phyloP scores from a whole-genome alignment of 2,113 vertebrate species.

The Otocyon megalotis region DNA sequence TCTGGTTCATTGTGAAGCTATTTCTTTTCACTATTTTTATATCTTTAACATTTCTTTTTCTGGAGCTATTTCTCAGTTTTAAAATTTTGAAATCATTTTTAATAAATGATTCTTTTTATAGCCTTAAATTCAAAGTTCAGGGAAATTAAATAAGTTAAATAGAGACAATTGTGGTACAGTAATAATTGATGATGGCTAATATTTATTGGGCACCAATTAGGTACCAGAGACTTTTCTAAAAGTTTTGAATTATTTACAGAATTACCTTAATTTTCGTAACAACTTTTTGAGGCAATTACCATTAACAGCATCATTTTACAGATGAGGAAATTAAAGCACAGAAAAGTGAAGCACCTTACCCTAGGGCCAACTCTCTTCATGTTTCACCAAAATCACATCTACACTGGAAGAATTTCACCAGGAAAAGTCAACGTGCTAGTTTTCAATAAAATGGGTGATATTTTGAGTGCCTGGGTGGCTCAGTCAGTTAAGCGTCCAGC shows the following conservation, averaged over 20 bases:
- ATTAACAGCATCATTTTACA: neutral
- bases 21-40: constrained; percentile 1
- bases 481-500: neutral
- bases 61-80: neutral
- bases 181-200: neutral
- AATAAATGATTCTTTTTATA: neutral
- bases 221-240: neutral
- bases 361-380: neutral
- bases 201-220: neutral
- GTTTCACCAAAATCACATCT: neutral
- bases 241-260: neutral
- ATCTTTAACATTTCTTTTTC: neutral
- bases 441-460: constrained; percentile 15
- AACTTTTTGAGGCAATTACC: neutral
- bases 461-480: neutral
- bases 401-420: neutral
- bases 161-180: neutral
- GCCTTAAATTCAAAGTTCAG: neutral
- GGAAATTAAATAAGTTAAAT: neutral
- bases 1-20: neutral
- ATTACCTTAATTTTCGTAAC: neutral
- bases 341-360: neutral
- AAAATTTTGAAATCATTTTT: constrained; percentile 12
- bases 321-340: neutral
- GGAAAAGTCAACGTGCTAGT: neutral